These are phyloP conservation scores for Porites evermanni DNA, from an alignment of 92 coral and sea anemone genomes.

Conservation along the genomic window DNA sequence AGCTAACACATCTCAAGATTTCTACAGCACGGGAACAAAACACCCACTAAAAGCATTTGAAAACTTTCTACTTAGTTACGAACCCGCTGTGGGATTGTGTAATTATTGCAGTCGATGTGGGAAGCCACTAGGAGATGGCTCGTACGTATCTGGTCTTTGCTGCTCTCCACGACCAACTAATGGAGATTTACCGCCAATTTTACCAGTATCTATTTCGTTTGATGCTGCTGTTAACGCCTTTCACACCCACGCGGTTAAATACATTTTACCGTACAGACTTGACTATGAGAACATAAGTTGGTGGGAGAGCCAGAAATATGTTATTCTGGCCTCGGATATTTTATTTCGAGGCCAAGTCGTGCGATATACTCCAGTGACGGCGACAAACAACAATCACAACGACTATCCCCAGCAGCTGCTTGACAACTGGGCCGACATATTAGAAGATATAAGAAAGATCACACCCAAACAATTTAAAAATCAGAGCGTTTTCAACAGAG, in stretches of 20 bases:
- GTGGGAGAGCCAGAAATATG: conserved; percentile 98
- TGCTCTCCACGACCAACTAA: conserved; percentile 72
- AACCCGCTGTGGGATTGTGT: conserved; percentile 89
- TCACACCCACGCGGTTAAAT: conserved; percentile 71
- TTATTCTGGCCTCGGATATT: conserved; percentile 84
- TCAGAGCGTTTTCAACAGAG: conserved; percentile 52
- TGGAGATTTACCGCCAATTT: conserved; percentile 65
- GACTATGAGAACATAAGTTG: conserved; percentile 84
- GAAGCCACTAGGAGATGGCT: conserved; percentile 49
- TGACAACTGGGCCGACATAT: conserved; percentile 84
- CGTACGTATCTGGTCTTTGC: conserved; percentile 66
- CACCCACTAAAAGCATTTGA: conserved; percentile 80
- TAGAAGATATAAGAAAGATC: conserved; percentile 48
- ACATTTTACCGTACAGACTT: conserved; percentile 82
- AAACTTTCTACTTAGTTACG: conserved; percentile 72
- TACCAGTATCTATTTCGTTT: conserved; percentile 87
- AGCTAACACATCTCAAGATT: conserved; percentile 45
- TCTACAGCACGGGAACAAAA: conserved; percentile 20
- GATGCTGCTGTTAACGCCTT: conserved; percentile 95
- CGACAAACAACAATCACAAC: conserved; percentile 76
- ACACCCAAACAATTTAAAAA: conserved; percentile 65
- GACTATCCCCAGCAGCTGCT: conserved; percentile 69
- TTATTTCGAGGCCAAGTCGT: conserved; percentile 92
- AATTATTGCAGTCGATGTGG: conserved; percentile 90
- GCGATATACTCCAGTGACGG: conserved; percentile 75